A percentile compares a stretch with the other conserved stretches of the same genome.
Conservation (phyloP, 1,140 invertebrate species). For the Drosophila melanogaster region DNA sequence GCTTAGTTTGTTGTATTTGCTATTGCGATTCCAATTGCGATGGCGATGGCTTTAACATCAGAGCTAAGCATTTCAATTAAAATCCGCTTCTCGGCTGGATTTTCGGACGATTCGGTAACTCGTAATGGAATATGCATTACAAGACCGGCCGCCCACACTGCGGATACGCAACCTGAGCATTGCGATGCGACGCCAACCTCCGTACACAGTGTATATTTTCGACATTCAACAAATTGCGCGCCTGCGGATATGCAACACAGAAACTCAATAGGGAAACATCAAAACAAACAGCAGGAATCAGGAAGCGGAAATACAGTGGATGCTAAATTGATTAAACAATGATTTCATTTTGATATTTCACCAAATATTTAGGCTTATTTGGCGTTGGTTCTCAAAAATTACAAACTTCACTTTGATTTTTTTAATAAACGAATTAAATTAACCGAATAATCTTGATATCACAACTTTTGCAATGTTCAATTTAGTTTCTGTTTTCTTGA, state of each 20-base stretch:
- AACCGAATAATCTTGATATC: no score
- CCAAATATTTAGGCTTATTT: no score
- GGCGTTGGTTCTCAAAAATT: no score
- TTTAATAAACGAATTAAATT: no score
- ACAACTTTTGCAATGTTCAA: not conserved
- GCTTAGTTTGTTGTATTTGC: slow-evolving; percentile 55
- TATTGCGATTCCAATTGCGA: no score
- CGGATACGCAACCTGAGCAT: slow-evolving; percentile 41
- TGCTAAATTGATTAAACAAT: not conserved
- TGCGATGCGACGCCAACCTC: slow-evolving; percentile 2
- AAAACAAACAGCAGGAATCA: slow-evolving; percentile 4
- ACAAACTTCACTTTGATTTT: no score
- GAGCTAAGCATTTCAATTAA: slow-evolving; percentile 64
- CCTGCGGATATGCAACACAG: slow-evolving; percentile 79
- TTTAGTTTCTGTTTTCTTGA: not conserved
- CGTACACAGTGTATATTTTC: slow-evolving; percentile 30
- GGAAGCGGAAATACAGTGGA: slow-evolving; percentile 6
- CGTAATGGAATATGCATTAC: slow-evolving; percentile 77
- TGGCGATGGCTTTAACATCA: slow-evolving; percentile 40
- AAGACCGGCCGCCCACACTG: slow-evolving; percentile 58
- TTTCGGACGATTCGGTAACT: slow-evolving; percentile 22
- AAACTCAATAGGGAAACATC: slow-evolving; percentile 81
- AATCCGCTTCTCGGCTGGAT: slow-evolving; percentile 47
- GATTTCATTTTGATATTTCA: no score
- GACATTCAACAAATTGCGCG: slow-evolving; percentile 76